A percentile compares a stretch with the other conserved stretches of the same genome.
These are phyloP conservation scores for Aricia agestis DNA, from an alignment of 1,140 invertebrate genomes.

Conservation along the genomic window DNA sequence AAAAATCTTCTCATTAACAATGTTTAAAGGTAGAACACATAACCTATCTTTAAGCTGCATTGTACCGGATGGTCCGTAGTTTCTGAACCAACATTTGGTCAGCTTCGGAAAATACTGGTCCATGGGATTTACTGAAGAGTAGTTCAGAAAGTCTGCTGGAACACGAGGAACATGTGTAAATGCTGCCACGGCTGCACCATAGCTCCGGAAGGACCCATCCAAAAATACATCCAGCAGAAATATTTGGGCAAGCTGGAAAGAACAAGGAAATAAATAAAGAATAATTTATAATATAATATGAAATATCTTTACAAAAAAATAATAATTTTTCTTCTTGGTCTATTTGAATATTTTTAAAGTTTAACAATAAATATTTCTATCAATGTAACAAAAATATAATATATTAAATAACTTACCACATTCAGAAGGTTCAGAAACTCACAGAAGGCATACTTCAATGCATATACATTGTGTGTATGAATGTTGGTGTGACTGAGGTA, in stretches of 20 bases:
- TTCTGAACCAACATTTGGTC: slow-evolving; percentile 86
- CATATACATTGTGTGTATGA: slow-evolving; percentile 82
- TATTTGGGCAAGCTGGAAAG: slow-evolving; percentile 76
- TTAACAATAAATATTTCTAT: not conserved
- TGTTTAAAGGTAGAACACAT: slow-evolving; percentile 85
- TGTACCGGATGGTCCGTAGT: slow-evolving; percentile 80
- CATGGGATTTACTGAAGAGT: slow-evolving; percentile 73
- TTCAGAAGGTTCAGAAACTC: slow-evolving; percentile 84
- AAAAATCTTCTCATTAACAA: slow-evolving; percentile 89
- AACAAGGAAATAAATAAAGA: slow-evolving; percentile 18
- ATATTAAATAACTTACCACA: slow-evolving; percentile 75
- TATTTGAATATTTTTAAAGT: too few relatives aligned
- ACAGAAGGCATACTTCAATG: slow-evolving; percentile 81
- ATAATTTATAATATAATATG: slow-evolving; percentile 9
- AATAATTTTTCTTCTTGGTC: too few relatives aligned
- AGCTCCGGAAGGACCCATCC: slow-evolving; percentile 83
- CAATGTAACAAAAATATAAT: not conserved
- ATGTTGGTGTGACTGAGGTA: slow-evolving; percentile 76
- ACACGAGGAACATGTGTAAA: slow-evolving; percentile 60
- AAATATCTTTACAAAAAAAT: too few relatives aligned
- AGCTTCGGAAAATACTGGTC: slow-evolving; percentile 83
- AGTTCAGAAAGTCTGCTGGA: slow-evolving; percentile 40
- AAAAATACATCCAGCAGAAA: slow-evolving; percentile 84
- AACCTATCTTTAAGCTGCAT: slow-evolving; percentile 80
- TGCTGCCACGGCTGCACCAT: slow-evolving; percentile 79